phyloP scores from a whole-genome alignment of 2,888 invertebrate species.

The Cecidostiba fungosa region DNA sequence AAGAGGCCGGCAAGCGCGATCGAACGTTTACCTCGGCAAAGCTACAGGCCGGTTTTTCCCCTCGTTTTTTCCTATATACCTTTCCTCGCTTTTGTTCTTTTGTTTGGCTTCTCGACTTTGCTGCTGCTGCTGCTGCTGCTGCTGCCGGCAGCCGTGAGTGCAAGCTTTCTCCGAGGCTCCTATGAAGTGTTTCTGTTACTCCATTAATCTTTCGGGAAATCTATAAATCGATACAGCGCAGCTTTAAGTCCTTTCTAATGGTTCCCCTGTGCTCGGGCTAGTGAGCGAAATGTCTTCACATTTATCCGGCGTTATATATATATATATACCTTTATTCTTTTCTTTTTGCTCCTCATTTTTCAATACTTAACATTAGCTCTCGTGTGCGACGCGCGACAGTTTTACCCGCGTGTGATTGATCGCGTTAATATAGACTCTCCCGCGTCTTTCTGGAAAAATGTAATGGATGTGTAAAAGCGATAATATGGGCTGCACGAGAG shows the following conservation, averaged over 20 bases:
- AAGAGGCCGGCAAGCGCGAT: slow-evolving; percentile 55
- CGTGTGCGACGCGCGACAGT: background rate
- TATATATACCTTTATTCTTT: background rate
- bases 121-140: background rate
- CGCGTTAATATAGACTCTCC: background rate
- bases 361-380: background rate
- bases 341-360: slow-evolving; percentile 39
- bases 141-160: background rate
- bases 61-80: slow-evolving; percentile 36
- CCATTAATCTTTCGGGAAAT: slow-evolving; percentile 61
- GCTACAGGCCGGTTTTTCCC: slow-evolving; percentile 56
- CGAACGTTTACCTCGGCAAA: slow-evolving; percentile 58
- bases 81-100: slow-evolving; percentile 49
- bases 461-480: too few species aligned
- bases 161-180: slow-evolving; percentile 14
- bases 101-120: slow-evolving; percentile 25
- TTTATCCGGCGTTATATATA: slow-evolving; percentile 13
- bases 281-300: slow-evolving; percentile 35
- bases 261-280: background rate
- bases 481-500: too few species aligned
- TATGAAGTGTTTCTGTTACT: slow-evolving; percentile 56
- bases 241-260: slow-evolving; percentile 52
- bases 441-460: too few species aligned
- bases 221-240: slow-evolving; percentile 60
- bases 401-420: background rate